Conservation (phyloP, 30 jellyfish, hydroid and myxozoan genomes). For the Cassiopea andromeda region DNA sequence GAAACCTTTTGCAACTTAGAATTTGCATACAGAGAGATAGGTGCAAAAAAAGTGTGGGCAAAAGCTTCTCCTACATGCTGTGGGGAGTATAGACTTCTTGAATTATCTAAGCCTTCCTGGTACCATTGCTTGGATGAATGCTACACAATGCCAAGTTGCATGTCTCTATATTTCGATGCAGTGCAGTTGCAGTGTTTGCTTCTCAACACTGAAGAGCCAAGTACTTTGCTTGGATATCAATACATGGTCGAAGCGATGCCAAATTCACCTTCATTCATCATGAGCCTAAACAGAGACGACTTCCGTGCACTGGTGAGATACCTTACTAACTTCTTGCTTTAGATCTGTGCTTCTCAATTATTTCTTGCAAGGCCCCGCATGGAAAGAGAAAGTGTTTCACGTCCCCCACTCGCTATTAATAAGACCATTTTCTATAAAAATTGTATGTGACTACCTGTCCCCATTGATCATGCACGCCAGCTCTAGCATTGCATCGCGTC, state of each 20-base stretch:
- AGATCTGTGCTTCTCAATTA: too few species aligned
- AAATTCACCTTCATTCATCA: slow-evolving; percentile 3
- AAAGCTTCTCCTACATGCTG: not conserved
- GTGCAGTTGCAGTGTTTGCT: not conserved
- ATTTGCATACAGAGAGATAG: not conserved
- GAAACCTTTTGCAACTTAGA: not conserved
- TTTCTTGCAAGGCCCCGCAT: too few species aligned
- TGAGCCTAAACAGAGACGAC: not conserved
- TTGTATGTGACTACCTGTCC: too few species aligned
- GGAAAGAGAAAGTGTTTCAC: too few species aligned
- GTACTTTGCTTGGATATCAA: not conserved
- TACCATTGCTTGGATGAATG: slow-evolving; percentile 11
- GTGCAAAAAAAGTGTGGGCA: not conserved
- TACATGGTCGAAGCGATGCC: not conserved
- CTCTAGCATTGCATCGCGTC: too few species aligned
- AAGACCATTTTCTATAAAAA: too few species aligned
- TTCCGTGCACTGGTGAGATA: not conserved
- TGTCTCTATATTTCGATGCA: not conserved
- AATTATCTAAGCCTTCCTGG: not conserved
- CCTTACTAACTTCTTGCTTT: not conserved
- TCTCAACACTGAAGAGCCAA: not conserved
- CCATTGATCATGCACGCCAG: too few species aligned
- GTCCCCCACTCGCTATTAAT: too few species aligned
- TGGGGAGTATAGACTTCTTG: not conserved
- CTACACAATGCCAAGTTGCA: slow-evolving; percentile 13